phyloP scores from a whole-genome alignment of 2,797 vertebrate genomes.

The Glossophaga mutica region DNA sequence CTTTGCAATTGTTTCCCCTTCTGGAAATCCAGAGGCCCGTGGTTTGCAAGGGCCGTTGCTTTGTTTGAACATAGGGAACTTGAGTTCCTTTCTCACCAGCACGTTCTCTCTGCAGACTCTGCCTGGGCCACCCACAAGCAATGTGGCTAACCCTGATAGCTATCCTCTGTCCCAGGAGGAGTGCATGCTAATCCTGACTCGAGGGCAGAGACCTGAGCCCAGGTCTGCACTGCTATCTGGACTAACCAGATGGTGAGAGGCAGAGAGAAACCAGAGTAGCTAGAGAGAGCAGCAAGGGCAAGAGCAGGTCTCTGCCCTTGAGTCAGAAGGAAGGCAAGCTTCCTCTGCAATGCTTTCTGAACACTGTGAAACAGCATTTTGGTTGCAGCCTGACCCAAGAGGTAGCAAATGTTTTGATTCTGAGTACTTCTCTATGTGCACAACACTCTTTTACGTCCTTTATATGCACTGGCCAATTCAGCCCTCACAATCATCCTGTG shows the following conservation, averaged over 20 bases:
- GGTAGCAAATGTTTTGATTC: neutral
- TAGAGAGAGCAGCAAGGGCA: neutral
- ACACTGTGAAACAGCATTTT: neutral
- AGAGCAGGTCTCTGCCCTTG: neutral
- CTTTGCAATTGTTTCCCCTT: neutral
- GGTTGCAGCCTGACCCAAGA: neutral
- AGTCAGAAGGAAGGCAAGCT: neutral
- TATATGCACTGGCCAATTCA: neutral
- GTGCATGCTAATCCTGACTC: constrained; percentile 6
- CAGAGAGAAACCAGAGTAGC: neutral
- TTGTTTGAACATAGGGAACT: neutral
- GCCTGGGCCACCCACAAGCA: neutral
- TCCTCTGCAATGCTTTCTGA: neutral
- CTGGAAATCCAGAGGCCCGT: neutral
- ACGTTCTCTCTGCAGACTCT: constrained; percentile 32
- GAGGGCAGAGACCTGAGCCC: neutral
- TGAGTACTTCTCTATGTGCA: neutral
- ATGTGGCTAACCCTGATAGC: constrained; percentile 53
- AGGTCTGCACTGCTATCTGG: constrained; percentile 49
- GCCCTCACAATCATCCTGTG: neutral
- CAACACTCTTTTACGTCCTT: neutral
- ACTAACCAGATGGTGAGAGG: constrained; percentile 23
- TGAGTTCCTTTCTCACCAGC: neutral
- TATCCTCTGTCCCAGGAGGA: neutral
- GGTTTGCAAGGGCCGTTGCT: neutral